Evolutionary conservation across 2,797 vertebrate species (phyloP).

Genomic region (Sebastes hubbsi): DNA sequence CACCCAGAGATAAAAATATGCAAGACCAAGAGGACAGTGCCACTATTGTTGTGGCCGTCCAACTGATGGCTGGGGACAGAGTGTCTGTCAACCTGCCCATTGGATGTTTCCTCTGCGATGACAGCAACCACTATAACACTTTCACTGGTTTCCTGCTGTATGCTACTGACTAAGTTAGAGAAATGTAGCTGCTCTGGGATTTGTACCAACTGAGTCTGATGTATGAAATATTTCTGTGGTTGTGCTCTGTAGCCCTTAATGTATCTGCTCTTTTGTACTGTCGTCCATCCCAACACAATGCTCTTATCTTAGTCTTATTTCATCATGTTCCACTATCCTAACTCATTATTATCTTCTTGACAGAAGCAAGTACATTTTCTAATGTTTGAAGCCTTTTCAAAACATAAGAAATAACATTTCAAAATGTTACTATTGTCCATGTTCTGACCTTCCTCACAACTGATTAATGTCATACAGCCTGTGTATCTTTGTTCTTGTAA

Average conservation of each 20-base stretch:
- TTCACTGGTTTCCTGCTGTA: constrained; percentile 82
- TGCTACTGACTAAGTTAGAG: constrained; percentile 39
- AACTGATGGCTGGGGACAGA: constrained; percentile 61
- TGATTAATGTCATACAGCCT: neutral
- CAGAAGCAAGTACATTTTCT: neutral
- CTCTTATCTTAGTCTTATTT: neutral
- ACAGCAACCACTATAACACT: constrained; percentile 73
- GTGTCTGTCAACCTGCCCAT: constrained; percentile 60
- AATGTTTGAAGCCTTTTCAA: neutral
- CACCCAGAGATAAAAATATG: constrained; percentile 33
- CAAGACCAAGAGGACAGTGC: constrained; percentile 77
- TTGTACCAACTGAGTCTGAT: neutral
- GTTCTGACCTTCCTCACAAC: neutral
- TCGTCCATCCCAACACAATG: neutral
- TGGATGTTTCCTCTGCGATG: constrained; percentile 69
- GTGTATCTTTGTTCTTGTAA: neutral
- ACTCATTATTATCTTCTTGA: neutral
- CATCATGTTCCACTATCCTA: neutral
- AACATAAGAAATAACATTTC: neutral
- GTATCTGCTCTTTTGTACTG: neutral
- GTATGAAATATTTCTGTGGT: neutral
- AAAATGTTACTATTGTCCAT: neutral
- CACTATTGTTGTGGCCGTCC: constrained; percentile 41
- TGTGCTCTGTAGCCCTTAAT: neutral
- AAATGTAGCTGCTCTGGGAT: neutral